A percentile compares a stretch with the other conserved stretches of the same genome.
Conservation (phyloP, 2,113 vertebrate species). For the Ifrita kowaldi region DNA sequence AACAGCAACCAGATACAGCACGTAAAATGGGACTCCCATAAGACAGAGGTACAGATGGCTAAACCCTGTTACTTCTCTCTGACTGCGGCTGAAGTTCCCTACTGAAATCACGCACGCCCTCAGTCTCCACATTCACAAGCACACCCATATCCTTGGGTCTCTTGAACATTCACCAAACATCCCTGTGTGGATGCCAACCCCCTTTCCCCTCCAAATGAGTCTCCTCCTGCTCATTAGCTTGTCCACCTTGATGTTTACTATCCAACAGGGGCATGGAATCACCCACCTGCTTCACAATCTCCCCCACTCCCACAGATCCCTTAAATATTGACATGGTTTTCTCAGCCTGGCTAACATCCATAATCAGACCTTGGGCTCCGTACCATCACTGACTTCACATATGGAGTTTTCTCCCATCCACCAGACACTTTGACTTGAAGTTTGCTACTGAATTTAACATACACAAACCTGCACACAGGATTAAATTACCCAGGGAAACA, state of each 20-base stretch:
- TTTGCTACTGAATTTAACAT: background rate
- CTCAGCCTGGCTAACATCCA: background rate
- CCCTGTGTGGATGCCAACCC: background rate
- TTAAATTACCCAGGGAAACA: background rate
- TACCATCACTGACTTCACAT: background rate
- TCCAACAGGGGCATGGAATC: background rate
- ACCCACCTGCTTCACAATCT: background rate
- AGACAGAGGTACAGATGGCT: background rate
- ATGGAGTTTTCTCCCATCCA: background rate
- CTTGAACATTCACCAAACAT: background rate
- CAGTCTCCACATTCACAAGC: background rate
- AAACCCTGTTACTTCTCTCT: background rate
- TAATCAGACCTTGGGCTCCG: background rate
- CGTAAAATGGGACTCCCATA: background rate
- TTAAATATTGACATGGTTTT: background rate
- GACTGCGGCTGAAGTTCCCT: background rate
- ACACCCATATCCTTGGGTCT: background rate
- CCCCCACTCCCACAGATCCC: background rate
- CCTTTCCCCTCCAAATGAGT: background rate
- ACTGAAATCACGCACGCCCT: background rate
- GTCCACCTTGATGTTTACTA: background rate
- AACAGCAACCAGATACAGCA: background rate
- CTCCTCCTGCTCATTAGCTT: background rate
- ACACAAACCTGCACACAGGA: background rate
- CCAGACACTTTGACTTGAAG: background rate